A percentile compares a stretch with the other conserved stretches of the same genome.
These are phyloP conservation scores for Drosophila meridionalis DNA, from an alignment of 2,888 invertebrate genomes.

Conservation along the genomic window DNA sequence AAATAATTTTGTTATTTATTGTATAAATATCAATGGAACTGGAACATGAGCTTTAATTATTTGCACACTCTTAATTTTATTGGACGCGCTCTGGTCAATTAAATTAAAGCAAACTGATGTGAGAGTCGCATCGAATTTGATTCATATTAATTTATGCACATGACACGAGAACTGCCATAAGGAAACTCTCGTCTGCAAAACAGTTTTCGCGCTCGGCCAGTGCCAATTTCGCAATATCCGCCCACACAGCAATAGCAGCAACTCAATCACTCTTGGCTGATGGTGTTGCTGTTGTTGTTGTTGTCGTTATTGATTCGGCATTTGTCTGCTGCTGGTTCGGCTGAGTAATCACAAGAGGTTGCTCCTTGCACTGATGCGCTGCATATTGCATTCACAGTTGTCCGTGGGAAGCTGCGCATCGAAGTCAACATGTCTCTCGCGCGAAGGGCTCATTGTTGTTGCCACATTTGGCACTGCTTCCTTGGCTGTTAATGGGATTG, in stretches of 20 bases:
- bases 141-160: constrained; percentile 8
- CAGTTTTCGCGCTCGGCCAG: constrained; percentile 84
- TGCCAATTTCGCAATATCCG: constrained; percentile 85
- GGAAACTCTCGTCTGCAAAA: constrained; percentile 70
- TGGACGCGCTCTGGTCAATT: not conserved
- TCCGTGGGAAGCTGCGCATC: constrained; percentile 13
- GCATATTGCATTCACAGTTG: constrained; percentile 32
- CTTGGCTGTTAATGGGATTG: constrained; percentile 30
- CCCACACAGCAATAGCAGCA: constrained; percentile 83
- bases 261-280: constrained; percentile 66
- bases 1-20: constrained; percentile 5
- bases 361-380: not conserved
- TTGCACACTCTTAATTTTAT: constrained; percentile 2
- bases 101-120: constrained; percentile 2
- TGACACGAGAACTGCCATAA: not conserved
- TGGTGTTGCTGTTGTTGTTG: not conserved
- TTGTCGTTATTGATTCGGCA: constrained; percentile 23
- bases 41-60: constrained; percentile 1
- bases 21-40: constrained; percentile 1
- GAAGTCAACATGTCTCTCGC: constrained; percentile 26
- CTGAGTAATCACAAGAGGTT: not conserved
- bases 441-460: constrained; percentile 42
- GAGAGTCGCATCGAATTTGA: not conserved
- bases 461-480: constrained; percentile 20
- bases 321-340: not conserved